Conservation (phyloP, 2,888 invertebrate species). For the Acrocera orbiculus region DNA sequence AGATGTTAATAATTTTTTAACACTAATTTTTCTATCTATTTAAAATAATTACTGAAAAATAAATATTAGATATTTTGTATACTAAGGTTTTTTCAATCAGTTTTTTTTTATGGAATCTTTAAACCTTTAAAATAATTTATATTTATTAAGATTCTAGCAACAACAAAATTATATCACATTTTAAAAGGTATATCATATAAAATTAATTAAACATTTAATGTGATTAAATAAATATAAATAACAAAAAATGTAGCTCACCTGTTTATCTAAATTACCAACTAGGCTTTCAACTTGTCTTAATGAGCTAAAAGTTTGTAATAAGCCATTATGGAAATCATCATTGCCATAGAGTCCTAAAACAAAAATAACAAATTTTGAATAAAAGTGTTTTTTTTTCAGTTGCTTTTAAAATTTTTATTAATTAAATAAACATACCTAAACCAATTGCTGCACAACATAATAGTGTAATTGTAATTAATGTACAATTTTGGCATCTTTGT, state of each 20-base stretch:
- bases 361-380: background rate
- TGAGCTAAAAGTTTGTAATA: slow-evolving; percentile 63
- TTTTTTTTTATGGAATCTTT: too few species aligned
- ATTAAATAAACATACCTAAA: slow-evolving; percentile 37
- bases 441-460: slow-evolving; percentile 81
- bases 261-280: slow-evolving; percentile 61
- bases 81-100: too few species aligned
- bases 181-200: too few species aligned
- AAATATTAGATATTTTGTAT: too few species aligned
- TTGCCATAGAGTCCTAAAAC: slow-evolving; percentile 64
- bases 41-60: too few species aligned
- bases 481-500: slow-evolving; percentile 31
- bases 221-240: too few species aligned
- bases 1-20: too few species aligned
- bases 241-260: slow-evolving; percentile 39
- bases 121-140: too few species aligned
- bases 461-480: slow-evolving; percentile 40
- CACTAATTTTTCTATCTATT: too few species aligned
- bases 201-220: too few species aligned
- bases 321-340: slow-evolving; percentile 83
- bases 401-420: background rate
- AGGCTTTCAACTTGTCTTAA: slow-evolving; percentile 65
- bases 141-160: too few species aligned
- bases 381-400: background rate
- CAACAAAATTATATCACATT: too few species aligned